Conservation (phyloP, 2,113 vertebrate genomes). For the Saguinus midas region DNA sequence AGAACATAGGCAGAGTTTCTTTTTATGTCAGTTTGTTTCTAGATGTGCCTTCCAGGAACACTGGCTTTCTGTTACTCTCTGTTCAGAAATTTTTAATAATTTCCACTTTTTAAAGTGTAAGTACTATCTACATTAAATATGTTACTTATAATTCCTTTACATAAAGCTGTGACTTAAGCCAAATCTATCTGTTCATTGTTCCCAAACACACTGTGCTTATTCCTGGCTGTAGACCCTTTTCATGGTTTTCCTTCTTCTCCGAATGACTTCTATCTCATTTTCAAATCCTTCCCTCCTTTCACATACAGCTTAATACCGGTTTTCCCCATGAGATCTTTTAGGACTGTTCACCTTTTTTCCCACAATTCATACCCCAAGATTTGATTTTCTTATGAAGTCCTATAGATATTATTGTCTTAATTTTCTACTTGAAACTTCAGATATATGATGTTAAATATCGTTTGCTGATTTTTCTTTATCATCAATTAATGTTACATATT, state of each 20-base stretch:
- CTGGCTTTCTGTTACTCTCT: not conserved
- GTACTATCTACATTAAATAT: not conserved
- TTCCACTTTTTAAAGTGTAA: not conserved
- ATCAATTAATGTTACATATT: not conserved
- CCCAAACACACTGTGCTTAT: not conserved
- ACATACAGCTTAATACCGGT: not conserved
- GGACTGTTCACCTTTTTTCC: not conserved
- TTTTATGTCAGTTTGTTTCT: not conserved
- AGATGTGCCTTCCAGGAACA: not conserved
- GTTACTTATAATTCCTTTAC: not conserved
- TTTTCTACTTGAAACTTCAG: not conserved
- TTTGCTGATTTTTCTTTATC: not conserved
- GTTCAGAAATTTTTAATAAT: not conserved
- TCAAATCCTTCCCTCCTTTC: not conserved
- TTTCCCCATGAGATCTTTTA: constrained; percentile 8
- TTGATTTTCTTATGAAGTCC: not conserved
- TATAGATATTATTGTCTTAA: not conserved
- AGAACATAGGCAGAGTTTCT: not conserved
- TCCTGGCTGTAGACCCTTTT: not conserved
- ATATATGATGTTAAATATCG: not conserved
- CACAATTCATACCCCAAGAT: not conserved
- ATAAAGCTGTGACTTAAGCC: not conserved
- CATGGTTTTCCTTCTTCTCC: not conserved
- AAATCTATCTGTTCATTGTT: not conserved
- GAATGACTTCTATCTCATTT: not conserved